These are phyloP conservation scores for Lepisosteus osseus DNA, from an alignment of 2,113 vertebrate species.

Conservation along the genomic window DNA sequence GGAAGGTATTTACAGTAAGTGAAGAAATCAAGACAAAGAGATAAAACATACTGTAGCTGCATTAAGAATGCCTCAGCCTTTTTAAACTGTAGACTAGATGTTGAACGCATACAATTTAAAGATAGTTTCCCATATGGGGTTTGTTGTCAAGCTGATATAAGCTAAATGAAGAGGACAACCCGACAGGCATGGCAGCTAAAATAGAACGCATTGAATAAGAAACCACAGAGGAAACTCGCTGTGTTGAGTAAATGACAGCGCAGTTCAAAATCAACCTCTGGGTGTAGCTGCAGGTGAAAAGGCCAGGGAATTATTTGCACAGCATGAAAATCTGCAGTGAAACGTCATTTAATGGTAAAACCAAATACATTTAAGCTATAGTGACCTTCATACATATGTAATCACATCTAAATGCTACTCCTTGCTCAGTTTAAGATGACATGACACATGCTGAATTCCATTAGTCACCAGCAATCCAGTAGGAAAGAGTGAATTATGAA, in stretches of 20 bases:
- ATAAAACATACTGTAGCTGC: no score
- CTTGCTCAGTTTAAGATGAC: neutral
- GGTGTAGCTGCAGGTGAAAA: neutral
- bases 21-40: neutral
- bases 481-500: neutral
- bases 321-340: neutral
- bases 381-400: neutral
- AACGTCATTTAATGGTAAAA: neutral
- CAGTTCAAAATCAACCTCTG: neutral
- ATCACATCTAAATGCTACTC: neutral
- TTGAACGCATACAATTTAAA: neutral
- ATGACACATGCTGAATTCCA: neutral
- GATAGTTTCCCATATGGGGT: neutral
- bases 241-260: neutral
- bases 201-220: neutral
- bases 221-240: neutral
- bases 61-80: neutral
- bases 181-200: neutral
- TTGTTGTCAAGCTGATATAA: neutral
- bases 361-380: no score
- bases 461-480: neutral
- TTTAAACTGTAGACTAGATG: neutral
- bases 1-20: no score
- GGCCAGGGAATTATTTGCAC: neutral
- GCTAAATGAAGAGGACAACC: conserved; percentile 7